Evolutionary conservation across 2,113 vertebrate genomes (phyloP), one percentile per base, ranked within the genome.

Genomic region (Noctilio leporinus): DNA sequence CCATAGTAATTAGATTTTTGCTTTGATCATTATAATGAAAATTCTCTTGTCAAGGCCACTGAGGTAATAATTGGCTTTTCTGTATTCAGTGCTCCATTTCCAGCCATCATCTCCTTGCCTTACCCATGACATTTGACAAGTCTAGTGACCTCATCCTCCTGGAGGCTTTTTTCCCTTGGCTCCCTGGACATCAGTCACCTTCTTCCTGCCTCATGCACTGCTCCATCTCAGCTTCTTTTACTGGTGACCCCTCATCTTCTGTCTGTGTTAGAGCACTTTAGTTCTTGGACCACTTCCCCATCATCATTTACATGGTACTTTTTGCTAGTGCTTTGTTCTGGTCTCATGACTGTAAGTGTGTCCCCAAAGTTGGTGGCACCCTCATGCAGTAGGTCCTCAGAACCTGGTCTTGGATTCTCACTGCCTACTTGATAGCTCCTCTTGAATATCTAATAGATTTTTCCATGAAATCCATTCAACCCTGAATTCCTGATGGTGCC

Each of bases 1-100:
- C 17, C 24, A 53, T 26, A 69, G 33, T 45, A 57, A 81, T 86
- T 83, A 86, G 26, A 75, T 89, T 55, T 70, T 89, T 85, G 12
- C 7, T n/a, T 19, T 10, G 14, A 80, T 69, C 38, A 28, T 17
- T 53, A 43, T 17, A 38, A 33, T 73, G 22, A 82, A 67, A 73
- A 51, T 33, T 77, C 28, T 53, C 67, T 86, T 76, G 11, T 82
- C 40, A 47, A 33, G 10, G 83, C 82, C 10, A 33, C 10, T 28
- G 20, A 65, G 35, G 8, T 26, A 4, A 33, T 30, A 7, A 33
- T 26, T 43, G 19, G 67, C 4, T 19, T 72, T 77, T 26, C 20
- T 7, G 4, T 33, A 35, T 35, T 33, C 22, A 78, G 4, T 57
- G 28, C 16, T 86, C 30, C 43, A 1, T 78, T 69, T 47, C 49